These are phyloP conservation scores for Cheiracanthium punctorium DNA, from an alignment of 2,888 invertebrate genomes.

Conservation along the genomic window DNA sequence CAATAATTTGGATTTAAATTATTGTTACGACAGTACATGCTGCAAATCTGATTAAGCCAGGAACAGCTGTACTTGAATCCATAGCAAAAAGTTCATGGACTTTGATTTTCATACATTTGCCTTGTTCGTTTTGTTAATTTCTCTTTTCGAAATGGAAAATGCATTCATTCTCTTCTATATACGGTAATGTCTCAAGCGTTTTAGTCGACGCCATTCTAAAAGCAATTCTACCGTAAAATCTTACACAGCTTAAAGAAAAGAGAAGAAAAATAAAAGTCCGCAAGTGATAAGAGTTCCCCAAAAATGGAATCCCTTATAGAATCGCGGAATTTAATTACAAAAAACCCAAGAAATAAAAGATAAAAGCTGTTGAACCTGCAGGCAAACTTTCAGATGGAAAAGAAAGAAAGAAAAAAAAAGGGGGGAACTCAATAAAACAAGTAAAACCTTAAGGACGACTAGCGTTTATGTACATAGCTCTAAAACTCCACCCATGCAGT, in stretches of 20 bases:
- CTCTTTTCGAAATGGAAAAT: background rate
- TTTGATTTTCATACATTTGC: too few relatives aligned
- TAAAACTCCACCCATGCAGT: slow-evolving; percentile 44
- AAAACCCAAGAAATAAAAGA: background rate
- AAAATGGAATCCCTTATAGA: background rate
- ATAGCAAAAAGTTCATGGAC: too few relatives aligned
- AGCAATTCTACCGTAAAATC: too few relatives aligned
- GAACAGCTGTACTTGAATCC: too few relatives aligned
- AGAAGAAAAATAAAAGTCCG: background rate
- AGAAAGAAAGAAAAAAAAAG: background rate
- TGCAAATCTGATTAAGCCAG: too few relatives aligned
- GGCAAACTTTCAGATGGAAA: slow-evolving; percentile 54
- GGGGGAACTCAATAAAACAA: background rate
- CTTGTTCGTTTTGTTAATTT: too few relatives aligned
- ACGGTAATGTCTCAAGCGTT: background rate
- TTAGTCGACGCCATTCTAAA: background rate
- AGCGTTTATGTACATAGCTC: slow-evolving; percentile 46
- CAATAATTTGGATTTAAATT: too few relatives aligned
- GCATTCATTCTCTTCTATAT: background rate
- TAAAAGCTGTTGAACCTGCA: slow-evolving; percentile 18
- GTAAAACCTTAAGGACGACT: slow-evolving; percentile 48
- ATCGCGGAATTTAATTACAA: background rate
- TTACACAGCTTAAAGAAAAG: background rate
- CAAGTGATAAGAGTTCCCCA: background rate
- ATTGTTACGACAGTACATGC: too few relatives aligned